Conservation (phyloP, 64 coral and sea anemone species). For the Montipora cactus region DNA sequence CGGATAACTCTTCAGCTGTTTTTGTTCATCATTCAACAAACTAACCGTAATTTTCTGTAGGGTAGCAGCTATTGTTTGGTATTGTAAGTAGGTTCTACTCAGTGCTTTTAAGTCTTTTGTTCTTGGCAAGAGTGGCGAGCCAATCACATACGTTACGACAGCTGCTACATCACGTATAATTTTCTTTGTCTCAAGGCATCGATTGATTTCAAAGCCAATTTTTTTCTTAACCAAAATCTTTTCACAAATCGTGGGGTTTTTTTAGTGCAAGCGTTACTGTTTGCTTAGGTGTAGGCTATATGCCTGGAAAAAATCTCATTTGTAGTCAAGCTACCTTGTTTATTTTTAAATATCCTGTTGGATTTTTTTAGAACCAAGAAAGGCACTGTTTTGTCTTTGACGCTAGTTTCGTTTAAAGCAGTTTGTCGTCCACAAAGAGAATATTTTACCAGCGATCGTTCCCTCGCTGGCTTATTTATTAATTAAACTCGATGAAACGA, state of each 20-base stretch:
- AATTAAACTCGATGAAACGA: conserved; percentile 40
- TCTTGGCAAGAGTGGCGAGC: too few relatives aligned
- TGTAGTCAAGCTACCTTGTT: not conserved
- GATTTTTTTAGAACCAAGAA: not conserved
- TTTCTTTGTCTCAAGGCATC: not conserved
- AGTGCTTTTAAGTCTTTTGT: too few relatives aligned
- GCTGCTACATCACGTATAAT: not conserved
- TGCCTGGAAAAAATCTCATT: not conserved
- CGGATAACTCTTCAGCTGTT: too few relatives aligned
- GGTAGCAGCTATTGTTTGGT: too few relatives aligned
- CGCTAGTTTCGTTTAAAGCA: not conserved
- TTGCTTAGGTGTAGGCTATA: not conserved
- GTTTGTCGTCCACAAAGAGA: conserved; percentile 17
- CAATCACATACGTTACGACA: too few relatives aligned
- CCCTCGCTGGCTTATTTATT: conserved; percentile 55
- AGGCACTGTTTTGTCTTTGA: not conserved
- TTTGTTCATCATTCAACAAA: too few relatives aligned
- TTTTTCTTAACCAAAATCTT: too few relatives aligned
- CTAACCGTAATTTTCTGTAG: too few relatives aligned
- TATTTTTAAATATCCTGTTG: not conserved
- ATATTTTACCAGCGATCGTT: conserved; percentile 21
- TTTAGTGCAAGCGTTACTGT: too few relatives aligned
- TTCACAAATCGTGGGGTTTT: too few relatives aligned
- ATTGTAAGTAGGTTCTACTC: too few relatives aligned
- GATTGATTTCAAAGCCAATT: too few relatives aligned